phyloP scores from a whole-genome alignment of 92 coral and sea anemone genomes.

The Epizoanthus ramosus region DNA sequence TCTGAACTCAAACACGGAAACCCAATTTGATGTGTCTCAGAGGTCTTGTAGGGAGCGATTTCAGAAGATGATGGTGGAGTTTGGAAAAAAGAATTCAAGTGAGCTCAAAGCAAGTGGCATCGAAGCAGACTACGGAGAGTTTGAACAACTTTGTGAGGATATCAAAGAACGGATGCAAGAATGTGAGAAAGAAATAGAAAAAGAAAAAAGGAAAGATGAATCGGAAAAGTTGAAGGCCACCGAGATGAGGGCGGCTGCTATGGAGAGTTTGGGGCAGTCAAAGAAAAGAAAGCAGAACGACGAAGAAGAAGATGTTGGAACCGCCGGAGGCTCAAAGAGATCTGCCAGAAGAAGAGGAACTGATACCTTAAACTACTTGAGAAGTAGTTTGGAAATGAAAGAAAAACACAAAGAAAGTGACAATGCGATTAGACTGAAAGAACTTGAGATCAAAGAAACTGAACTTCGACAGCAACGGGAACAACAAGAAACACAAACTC shows the following conservation, averaged over 20 bases:
- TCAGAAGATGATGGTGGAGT: constrained; percentile 34
- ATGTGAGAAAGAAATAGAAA: constrained; percentile 46
- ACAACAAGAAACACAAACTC: constrained; percentile 28
- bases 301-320: constrained; percentile 31
- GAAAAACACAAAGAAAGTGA: constrained; percentile 10
- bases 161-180: constrained; percentile 45
- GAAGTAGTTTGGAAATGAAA: neutral
- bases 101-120: constrained; percentile 56
- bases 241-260: constrained; percentile 43
- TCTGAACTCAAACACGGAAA: constrained; percentile 19
- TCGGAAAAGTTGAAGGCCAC: constrained; percentile 53
- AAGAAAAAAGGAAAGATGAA: constrained; percentile 50
- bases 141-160: constrained; percentile 45
- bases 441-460: constrained; percentile 14
- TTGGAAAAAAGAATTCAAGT: constrained; percentile 42
- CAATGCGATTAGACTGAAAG: constrained; percentile 18
- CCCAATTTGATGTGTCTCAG: constrained; percentile 54
- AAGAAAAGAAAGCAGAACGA: constrained; percentile 32
- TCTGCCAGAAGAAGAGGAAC: constrained; percentile 11
- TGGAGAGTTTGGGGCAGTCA: constrained; percentile 44
- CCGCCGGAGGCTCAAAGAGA: constrained; percentile 18
- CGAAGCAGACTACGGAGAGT: constrained; percentile 59
- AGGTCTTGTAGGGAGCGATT: constrained; percentile 62
- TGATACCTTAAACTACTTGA: constrained; percentile 7
- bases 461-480: constrained; percentile 16